Percentiles rank a stretch among this genome's conserved stretches.
Evolutionary conservation across 2,113 vertebrate species (phyloP).

Genomic region (Okapia johnstoni): DNA sequence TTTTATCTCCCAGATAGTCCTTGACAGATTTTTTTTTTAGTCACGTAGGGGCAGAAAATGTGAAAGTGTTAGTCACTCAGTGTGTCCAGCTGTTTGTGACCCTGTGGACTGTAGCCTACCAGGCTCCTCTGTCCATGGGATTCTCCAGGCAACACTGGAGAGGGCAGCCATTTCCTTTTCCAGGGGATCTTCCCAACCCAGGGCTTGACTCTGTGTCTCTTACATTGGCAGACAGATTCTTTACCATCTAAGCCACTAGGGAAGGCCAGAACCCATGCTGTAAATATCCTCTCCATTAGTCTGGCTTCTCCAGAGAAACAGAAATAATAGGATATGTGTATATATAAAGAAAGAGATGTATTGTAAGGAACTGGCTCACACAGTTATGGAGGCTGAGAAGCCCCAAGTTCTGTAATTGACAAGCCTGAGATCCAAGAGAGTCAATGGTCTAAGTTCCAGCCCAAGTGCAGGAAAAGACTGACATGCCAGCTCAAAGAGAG

Average conservation of each 20-base stretch:
- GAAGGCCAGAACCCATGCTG: not conserved
- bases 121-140: not conserved
- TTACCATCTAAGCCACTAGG: not conserved
- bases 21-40: not conserved
- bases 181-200: not conserved
- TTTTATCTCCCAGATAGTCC: not conserved
- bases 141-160: not conserved
- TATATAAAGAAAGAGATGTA: not conserved
- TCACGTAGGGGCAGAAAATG: not conserved
- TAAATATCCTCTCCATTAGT: not conserved
- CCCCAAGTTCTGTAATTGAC: not conserved
- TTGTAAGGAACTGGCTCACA: not conserved
- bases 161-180: not conserved
- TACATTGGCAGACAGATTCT: not conserved
- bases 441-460: not conserved
- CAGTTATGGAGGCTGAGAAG: not conserved
- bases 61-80: not conserved
- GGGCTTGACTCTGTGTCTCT: not conserved
- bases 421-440: not conserved
- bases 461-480: not conserved
- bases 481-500: not conserved
- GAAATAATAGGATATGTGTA: not conserved
- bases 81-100: not conserved
- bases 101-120: not conserved
- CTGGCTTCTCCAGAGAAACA: not conserved